Evolutionary conservation across 2,888 invertebrate species (phyloP).

Genomic region (Ectropis crepuscularia): DNA sequence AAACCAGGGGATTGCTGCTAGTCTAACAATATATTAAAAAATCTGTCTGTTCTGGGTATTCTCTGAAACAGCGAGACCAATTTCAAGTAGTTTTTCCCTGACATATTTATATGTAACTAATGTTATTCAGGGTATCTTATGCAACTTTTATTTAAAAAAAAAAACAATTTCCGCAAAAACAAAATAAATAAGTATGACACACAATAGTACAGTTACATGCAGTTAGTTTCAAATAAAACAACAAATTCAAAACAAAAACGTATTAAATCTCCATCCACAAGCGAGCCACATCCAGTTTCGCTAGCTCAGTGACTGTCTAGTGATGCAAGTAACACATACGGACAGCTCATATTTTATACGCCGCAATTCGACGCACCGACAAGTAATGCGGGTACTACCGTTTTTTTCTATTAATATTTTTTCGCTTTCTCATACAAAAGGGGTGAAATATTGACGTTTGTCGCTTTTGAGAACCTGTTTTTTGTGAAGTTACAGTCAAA

Average conservation of each 20-base stretch:
- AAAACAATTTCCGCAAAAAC: too few relatives aligned
- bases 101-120: too few relatives aligned
- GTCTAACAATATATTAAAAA: too few relatives aligned
- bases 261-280: background rate
- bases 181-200: too few relatives aligned
- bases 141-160: too few relatives aligned
- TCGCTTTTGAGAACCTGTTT: slow-evolving; percentile 15
- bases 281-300: slow-evolving; percentile 46
- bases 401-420: slow-evolving; percentile 62
- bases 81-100: too few relatives aligned
- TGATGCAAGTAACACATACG: slow-evolving; percentile 66
- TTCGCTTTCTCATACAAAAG: slow-evolving; percentile 34
- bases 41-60: too few relatives aligned
- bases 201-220: too few relatives aligned
- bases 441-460: slow-evolving; percentile 24
- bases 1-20: too few relatives aligned
- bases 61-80: too few relatives aligned
- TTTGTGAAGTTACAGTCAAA: background rate
- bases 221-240: too few relatives aligned
- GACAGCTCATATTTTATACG: slow-evolving; percentile 72
- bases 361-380: slow-evolving; percentile 48
- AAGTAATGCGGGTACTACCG: slow-evolving; percentile 45
- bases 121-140: too few relatives aligned
- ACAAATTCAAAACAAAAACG: background rate
- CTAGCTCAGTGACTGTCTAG: slow-evolving; percentile 46